A percentile compares a stretch with the other conserved stretches of the same genome.
These are phyloP conservation scores for Stegostoma tigrinum DNA, from an alignment of 2,113 vertebrate species.

Conservation along the genomic window DNA sequence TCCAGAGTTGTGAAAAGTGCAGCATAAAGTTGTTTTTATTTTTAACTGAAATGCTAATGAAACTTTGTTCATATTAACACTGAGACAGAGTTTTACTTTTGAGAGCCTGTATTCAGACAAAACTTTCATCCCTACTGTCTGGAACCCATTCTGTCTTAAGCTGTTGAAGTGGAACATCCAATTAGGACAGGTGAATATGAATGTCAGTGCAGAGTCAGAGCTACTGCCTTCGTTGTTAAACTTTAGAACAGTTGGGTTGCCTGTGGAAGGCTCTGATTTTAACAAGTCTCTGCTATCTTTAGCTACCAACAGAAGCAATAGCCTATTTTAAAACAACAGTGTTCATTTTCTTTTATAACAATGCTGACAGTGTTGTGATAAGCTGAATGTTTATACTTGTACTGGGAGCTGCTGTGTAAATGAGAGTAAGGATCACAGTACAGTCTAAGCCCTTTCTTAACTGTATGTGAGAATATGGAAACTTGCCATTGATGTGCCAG, in stretches of 20 bases:
- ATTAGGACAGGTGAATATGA: neutral
- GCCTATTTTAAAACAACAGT: neutral
- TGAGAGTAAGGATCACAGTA: slow-evolving; percentile 20
- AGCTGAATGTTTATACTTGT: neutral
- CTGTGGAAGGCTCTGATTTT: neutral
- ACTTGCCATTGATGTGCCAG: slow-evolving; percentile 22
- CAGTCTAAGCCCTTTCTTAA: neutral
- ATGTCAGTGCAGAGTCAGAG: neutral
- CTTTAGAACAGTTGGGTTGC: neutral
- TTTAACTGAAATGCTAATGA: neutral
- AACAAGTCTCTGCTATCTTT: neutral
- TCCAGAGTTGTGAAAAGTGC: no score
- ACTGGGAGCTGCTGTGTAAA: slow-evolving; percentile 17
- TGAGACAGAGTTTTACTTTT: neutral
- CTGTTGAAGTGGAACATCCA: neutral
- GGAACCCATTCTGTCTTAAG: neutral
- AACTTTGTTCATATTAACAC: neutral
- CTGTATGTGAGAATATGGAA: neutral
- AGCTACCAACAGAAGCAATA: neutral
- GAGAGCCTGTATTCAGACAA: neutral
- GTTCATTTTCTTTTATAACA: neutral
- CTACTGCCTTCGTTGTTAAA: neutral
- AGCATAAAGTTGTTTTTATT: no score
- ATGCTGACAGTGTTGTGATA: neutral
- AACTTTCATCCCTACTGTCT: neutral